Base-by-base conservation (phyloP, 2,797 vertebrate genomes). In the Galagoides demidoff region DNA sequence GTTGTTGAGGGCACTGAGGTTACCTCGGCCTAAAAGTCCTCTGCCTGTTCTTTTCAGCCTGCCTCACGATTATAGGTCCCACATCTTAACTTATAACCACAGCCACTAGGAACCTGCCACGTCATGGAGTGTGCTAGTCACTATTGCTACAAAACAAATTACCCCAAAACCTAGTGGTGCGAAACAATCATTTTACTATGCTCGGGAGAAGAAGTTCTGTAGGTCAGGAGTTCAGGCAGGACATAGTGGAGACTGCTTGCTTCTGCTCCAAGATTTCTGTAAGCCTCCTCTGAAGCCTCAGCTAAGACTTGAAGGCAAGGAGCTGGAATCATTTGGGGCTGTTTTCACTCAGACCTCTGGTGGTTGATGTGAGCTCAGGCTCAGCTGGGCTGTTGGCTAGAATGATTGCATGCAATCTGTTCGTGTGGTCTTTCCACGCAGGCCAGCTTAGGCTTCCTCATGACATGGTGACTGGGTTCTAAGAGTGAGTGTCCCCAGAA, bases 81-180 rank as follows among this genome's bases (percentile, higher is more conserved):
- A 43, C 39, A 70, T 52, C 39, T 94, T 83, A 73, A 34, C 49
- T 78, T 52, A 59, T 19, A 96, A 68, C 61, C 92, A 79, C 17
- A 66, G 76, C 29, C 57, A 83, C n/a, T 79, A 66, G 37, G 74
- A 89, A 84, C 76, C 25, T 74, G 87, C 12, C 76, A 76, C 88
- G 82, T 93, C 82, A 83, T 55, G 66, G 31, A n/a, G 71, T 57
- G 45, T 85, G 81, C 66, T 2, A 37, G 61, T 89, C 61, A 88
- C 37, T 82, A 82, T 0, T 73, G 76, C 39, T 97, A 13, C 49
- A 94, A 90, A 92, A 89, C 71, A 87, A 96, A 85, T n/a, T 27
- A 74, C 20, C 43, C 84, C 7, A 7, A 91, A 89, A 85, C 19
- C 31, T 52, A 37, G 39, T 68, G 61, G 84, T 39, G 0, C 57